Evolutionary conservation across 2,113 vertebrate species (phyloP).

Genomic region (Ceyx melanurus): DNA sequence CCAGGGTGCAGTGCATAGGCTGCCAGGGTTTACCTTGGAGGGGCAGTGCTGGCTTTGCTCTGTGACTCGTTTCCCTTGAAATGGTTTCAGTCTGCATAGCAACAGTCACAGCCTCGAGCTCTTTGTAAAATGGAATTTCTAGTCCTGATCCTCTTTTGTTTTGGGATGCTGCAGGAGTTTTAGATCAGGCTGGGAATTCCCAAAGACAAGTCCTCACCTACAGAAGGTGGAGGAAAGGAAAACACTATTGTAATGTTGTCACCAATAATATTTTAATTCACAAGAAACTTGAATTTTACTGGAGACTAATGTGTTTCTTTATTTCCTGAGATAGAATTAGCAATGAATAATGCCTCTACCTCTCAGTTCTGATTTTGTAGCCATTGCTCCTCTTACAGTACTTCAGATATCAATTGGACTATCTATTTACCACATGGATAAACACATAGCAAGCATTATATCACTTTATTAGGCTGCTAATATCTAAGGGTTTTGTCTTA

Average conservation of each 20-base stretch:
- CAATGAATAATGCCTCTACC: background rate
- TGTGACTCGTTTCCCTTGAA: background rate
- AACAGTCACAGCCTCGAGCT: background rate
- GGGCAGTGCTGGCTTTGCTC: background rate
- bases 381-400: background rate
- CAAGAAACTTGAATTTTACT: background rate
- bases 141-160: background rate
- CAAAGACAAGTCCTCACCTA: background rate
- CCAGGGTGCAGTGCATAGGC: background rate
- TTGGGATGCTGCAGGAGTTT: background rate
- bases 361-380: background rate
- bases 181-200: background rate
- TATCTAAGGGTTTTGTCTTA: slow-evolving; percentile 24
- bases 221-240: background rate
- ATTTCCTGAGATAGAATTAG: slow-evolving; percentile 2
- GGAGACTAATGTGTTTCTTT: background rate
- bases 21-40: background rate
- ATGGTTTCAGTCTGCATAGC: background rate
- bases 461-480: slow-evolving; percentile 46
- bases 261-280: slow-evolving; percentile 13
- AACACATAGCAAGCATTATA: slow-evolving; percentile 47
- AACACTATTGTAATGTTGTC: background rate
- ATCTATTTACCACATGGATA: slow-evolving; percentile 58
- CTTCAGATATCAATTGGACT: slow-evolving; percentile 27
- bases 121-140: background rate